phyloP scores from a whole-genome alignment of 2,797 vertebrate species.

The Cuniculus paca region DNA sequence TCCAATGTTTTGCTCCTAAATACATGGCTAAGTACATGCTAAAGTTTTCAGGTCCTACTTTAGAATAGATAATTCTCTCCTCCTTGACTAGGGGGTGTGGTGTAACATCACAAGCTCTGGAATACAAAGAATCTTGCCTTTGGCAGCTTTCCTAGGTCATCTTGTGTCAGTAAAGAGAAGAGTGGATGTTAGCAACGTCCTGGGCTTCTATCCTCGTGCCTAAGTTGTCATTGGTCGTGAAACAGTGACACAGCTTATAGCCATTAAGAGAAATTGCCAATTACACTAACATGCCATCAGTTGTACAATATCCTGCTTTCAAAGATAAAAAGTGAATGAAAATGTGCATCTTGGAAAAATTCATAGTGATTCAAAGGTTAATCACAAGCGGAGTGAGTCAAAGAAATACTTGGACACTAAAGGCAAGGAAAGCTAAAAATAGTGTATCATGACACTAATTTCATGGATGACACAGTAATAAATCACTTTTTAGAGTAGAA shows the following conservation, averaged over 20 bases:
- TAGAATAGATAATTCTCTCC: not conserved
- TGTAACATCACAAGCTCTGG: not conserved
- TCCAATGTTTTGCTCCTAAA: not conserved
- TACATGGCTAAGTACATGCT: not conserved
- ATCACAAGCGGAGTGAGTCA: conserved; percentile 37
- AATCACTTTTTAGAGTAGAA: not conserved
- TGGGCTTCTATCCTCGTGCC: conserved; percentile 12
- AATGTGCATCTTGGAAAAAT: conserved; percentile 23
- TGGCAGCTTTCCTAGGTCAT: not conserved
- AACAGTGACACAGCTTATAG: not conserved
- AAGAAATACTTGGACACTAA: conserved; percentile 36
- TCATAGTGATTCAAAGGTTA: conserved; percentile 39
- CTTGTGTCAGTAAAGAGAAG: not conserved
- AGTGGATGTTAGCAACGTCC: not conserved
- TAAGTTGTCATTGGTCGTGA: not conserved
- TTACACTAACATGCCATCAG: not conserved
- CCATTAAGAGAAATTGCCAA: not conserved
- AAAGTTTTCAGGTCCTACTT: not conserved
- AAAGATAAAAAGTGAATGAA: conserved; percentile 38
- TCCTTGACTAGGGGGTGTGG: not conserved
- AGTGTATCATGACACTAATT: not conserved
- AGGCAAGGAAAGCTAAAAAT: not conserved
- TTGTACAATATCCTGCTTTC: not conserved
- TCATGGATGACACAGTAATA: not conserved
- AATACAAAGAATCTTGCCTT: not conserved